These are phyloP conservation scores for Apocheima hispidaria DNA, from an alignment of 2,888 invertebrate genomes.

Conservation along the genomic window DNA sequence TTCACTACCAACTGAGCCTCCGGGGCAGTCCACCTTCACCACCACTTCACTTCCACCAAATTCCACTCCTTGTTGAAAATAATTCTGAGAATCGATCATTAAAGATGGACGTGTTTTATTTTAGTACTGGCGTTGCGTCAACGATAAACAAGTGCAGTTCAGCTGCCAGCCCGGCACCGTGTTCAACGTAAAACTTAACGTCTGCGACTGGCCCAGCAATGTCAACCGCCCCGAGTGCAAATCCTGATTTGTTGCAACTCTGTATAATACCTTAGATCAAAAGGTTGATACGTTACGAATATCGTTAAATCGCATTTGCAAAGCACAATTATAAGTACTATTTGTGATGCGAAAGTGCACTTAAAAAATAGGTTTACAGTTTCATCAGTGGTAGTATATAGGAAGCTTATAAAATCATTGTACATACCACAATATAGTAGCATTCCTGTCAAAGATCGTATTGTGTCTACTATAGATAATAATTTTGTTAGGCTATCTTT, in stretches of 20 bases:
- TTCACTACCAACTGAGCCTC: too few species aligned
- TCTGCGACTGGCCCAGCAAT: constrained; percentile 94
- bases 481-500: background rate
- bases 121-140: constrained; percentile 94
- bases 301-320: constrained; percentile 30
- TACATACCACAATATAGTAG: too few species aligned
- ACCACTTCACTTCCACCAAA: too few species aligned
- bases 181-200: constrained; percentile 89
- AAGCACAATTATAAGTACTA: constrained; percentile 8
- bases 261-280: constrained; percentile 35
- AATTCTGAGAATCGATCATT: background rate
- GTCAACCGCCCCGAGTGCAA: constrained; percentile 88
- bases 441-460: too few species aligned
- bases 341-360: constrained; percentile 9
- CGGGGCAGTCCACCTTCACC: too few species aligned
- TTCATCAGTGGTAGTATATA: background rate
- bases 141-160: constrained; percentile 91
- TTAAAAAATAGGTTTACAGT: background rate
- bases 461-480: background rate
- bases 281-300: constrained; percentile 32
- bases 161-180: constrained; percentile 91
- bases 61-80: too few species aligned
- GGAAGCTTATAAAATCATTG: background rate
- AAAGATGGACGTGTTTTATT: constrained; percentile 39
- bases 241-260: constrained; percentile 35